A percentile compares a stretch with the other conserved stretches of the same genome.
phyloP scores from a whole-genome alignment of 2,888 invertebrate genomes.

The Eupithecia dodoneata region DNA sequence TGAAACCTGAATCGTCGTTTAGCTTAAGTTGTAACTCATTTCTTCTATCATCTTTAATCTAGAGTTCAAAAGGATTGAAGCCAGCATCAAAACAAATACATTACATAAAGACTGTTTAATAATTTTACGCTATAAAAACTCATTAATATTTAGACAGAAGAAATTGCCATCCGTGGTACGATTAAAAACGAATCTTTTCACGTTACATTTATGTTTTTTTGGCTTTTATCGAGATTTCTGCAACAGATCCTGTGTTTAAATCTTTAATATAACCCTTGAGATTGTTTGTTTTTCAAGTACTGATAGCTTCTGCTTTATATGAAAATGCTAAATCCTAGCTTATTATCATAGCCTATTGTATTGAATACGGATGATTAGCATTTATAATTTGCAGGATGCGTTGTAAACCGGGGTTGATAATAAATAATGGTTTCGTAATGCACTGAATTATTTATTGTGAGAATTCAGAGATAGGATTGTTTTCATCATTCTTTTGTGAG shows the following conservation, averaged over 20 bases:
- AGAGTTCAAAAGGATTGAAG: background rate
- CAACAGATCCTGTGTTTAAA: background rate
- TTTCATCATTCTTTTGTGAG: background rate
- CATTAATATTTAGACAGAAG: background rate
- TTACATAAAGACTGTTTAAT: background rate
- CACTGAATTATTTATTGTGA: slow-evolving; percentile 34
- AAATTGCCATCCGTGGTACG: background rate
- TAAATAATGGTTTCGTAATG: slow-evolving; percentile 34
- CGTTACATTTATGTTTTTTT: background rate
- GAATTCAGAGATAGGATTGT: slow-evolving; percentile 23
- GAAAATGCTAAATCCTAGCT: slow-evolving; percentile 33
- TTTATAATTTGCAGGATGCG: slow-evolving; percentile 41
- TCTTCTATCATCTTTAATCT: background rate
- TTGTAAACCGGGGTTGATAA: slow-evolving; percentile 22
- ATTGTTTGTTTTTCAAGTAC: background rate
- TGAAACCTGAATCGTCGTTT: background rate
- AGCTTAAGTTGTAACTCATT: background rate
- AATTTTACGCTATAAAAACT: background rate
- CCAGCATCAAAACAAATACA: background rate
- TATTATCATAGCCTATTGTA: slow-evolving; percentile 56
- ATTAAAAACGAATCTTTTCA: background rate
- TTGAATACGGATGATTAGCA: slow-evolving; percentile 43
- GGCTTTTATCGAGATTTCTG: background rate
- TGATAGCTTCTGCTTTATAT: slow-evolving; percentile 11
- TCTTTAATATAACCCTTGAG: background rate